These are phyloP conservation scores for Lochmaea capreae DNA, from an alignment of 2,888 invertebrate genomes.

Conservation along the genomic window DNA sequence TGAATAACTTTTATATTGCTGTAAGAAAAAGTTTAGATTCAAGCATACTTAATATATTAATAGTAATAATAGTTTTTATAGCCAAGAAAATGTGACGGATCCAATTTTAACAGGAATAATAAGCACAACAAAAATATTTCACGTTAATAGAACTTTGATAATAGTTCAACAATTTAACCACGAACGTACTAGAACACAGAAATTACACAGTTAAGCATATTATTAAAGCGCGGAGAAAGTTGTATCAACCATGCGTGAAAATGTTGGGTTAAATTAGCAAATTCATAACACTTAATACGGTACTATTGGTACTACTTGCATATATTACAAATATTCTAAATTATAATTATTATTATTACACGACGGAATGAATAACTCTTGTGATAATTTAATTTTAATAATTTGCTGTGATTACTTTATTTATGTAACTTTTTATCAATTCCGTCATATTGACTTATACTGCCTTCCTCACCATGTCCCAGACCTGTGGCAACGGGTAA, in stretches of 20 bases:
- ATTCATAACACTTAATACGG: conserved; percentile 25
- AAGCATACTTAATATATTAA: no score
- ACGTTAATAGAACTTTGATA: conserved; percentile 7
- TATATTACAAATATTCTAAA: conserved; percentile 10
- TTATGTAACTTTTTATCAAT: no score
- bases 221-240: conserved; percentile 27
- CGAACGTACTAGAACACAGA: conserved; percentile 17
- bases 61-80: neutral
- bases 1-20: no score
- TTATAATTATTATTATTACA: neutral
- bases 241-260: conserved; percentile 31
- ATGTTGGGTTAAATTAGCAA: conserved; percentile 31
- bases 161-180: conserved; percentile 12
- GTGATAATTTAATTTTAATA: neutral
- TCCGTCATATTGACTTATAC: no score
- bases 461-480: no score
- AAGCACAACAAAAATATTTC: conserved; percentile 5
- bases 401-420: no score
- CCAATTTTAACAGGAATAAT: conserved; percentile 2
- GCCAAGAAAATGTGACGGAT: neutral
- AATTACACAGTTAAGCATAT: conserved; percentile 25
- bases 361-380: neutral
- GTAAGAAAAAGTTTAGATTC: no score
- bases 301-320: neutral
- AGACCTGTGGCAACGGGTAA: no score